Evolutionary conservation across 2,113 vertebrate genomes (phyloP).

Genomic region (Nannospalax galili): DNA sequence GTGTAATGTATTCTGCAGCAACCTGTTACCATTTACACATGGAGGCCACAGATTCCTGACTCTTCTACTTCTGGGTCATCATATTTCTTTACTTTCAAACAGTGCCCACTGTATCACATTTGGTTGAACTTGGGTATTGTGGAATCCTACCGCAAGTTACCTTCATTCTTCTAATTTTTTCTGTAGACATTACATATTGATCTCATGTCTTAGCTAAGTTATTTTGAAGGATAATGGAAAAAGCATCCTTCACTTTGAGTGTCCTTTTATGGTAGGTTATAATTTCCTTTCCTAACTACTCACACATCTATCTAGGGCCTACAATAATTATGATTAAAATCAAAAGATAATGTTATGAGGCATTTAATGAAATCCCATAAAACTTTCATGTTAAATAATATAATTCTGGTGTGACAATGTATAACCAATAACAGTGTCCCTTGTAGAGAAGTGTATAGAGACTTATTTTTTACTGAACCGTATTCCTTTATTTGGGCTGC

Average conservation of each 20-base stretch:
- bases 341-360: not conserved
- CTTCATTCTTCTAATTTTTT: slow-evolving; percentile 15
- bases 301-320: not conserved
- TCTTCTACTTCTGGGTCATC: not conserved
- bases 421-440: not conserved
- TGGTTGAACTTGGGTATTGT: not conserved
- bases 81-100: not conserved
- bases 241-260: slow-evolving; percentile 41
- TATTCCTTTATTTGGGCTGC: not conserved
- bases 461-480: not conserved
- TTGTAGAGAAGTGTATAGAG: not conserved
- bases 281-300: slow-evolving; percentile 34
- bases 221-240: slow-evolving; percentile 57
- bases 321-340: not conserved
- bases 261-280: slow-evolving; percentile 14
- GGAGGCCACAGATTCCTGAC: not conserved
- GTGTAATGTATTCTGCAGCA: not conserved
- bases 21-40: not conserved
- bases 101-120: not conserved
- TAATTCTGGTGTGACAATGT: not conserved
- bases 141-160: not conserved
- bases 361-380: not conserved
- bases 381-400: slow-evolving; percentile 23
- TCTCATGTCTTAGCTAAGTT: slow-evolving; percentile 19
- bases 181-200: not conserved